phyloP scores from a whole-genome alignment of 2,888 invertebrate genomes.

The Drosophila merina region DNA sequence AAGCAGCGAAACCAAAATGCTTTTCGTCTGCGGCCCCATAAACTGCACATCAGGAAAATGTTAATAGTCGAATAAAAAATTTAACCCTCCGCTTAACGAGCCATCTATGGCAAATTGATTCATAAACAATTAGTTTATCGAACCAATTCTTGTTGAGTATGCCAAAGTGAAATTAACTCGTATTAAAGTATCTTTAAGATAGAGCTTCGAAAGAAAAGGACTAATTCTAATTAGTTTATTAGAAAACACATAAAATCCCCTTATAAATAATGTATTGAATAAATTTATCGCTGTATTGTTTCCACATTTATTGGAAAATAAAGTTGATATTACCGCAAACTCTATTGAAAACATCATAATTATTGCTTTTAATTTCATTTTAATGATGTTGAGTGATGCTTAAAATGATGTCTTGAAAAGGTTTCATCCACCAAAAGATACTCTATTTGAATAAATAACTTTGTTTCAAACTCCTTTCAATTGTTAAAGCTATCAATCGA shows the following conservation, averaged over 20 bases:
- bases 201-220: too few relatives aligned
- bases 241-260: too few relatives aligned
- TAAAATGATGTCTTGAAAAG: background rate
- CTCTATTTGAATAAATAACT: background rate
- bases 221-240: too few relatives aligned
- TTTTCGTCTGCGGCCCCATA: constrained; percentile 38
- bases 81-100: constrained; percentile 60
- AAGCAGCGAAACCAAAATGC: constrained; percentile 7
- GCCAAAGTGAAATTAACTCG: background rate
- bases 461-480: background rate
- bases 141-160: background rate
- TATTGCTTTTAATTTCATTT: background rate
- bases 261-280: too few relatives aligned
- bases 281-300: background rate
- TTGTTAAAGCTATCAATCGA: background rate
- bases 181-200: background rate
- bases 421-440: background rate
- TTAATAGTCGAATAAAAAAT: constrained; percentile 62
- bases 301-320: background rate
- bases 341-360: background rate
- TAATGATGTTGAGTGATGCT: too few relatives aligned
- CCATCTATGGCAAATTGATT: constrained; percentile 57
- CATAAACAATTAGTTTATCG: constrained; percentile 65
- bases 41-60: constrained; percentile 59
- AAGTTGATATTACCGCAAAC: background rate